Conservation (phyloP, 2,888 invertebrate species). For the Pyrocoelia pectoralis region DNA sequence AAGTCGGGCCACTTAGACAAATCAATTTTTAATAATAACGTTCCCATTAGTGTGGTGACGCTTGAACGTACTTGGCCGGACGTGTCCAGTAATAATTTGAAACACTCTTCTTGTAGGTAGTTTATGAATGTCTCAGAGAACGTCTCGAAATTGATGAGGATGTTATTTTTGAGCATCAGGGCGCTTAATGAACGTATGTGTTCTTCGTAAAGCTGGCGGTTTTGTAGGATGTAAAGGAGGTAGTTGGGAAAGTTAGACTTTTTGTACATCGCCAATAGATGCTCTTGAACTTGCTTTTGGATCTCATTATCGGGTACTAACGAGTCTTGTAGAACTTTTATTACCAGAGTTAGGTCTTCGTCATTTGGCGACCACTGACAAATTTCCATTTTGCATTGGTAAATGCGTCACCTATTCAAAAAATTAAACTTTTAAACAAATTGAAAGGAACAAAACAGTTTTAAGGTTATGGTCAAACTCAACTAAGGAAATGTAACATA, state of each 20-base stretch:
- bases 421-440: constrained; percentile 19
- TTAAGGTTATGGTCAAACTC: background rate
- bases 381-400: constrained; percentile 60
- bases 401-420: constrained; percentile 25
- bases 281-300: constrained; percentile 96
- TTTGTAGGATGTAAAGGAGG: constrained; percentile 94
- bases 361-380: constrained; percentile 93
- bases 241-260: constrained; percentile 99
- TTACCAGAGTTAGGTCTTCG: constrained; percentile 93
- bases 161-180: constrained; percentile 96
- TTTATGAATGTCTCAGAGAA: constrained; percentile 88
- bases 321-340: constrained; percentile 95
- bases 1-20: constrained; percentile 93
- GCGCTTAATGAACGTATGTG: constrained; percentile 96
- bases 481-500: background rate
- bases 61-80: constrained; percentile 95
- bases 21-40: constrained; percentile 92
- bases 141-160: constrained; percentile 87
- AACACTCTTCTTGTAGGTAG: constrained; percentile 94
- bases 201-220: constrained; percentile 91
- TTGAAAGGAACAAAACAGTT: background rate
- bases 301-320: constrained; percentile 96
- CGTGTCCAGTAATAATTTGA: constrained; percentile 91
- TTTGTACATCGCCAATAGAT: constrained; percentile 95
- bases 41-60: constrained; percentile 96